Base-by-base conservation (phyloP, 2,888 invertebrate genomes). In the Caprella mutica region DNA sequence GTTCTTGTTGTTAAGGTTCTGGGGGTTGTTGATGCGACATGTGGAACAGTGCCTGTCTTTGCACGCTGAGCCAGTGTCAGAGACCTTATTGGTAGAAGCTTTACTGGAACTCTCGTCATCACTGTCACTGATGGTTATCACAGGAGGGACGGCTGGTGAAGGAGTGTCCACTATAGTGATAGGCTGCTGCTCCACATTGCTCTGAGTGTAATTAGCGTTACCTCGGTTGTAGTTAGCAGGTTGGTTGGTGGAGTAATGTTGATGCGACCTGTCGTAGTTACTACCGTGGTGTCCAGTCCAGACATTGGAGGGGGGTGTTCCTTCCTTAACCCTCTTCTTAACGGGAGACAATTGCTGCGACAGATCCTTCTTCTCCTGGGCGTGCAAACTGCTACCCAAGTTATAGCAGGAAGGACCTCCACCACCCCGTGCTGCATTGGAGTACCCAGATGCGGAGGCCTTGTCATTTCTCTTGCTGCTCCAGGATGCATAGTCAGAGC, bases 121-220 rank as follows among this genome's bases (percentile, higher is more conserved):
- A 68, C 91, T 92, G 72, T 94, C 94, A 19, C 88, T 89, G 69
- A 92, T 91, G 40, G 93, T 94, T 70, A 96, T 94, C 68, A 94
- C 91, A 56, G 92, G 89, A 56, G 92, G 89, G 51, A 88, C 90
- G 43, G 91, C 86, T 3, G 93, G 93, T 29, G 92, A 92, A 1
- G 94, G 94, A 26, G 94, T 91, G 74, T 93, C 93, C 67, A 89
- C 83, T 69, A 94, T 93, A 56, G 93, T 92, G 71, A 94, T 93
- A 17, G 92, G 92, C 70, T 88, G 91, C 68, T 85, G 84, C 44
- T 79, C 74, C 29, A 6, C 42, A 12, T 39, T 8, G 6, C 40
- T 21, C 17, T 9, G 26, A 17, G 29, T 48, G 48, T 23, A 39
- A 21, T 29, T 40, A 42, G 27, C 53, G 23, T 21, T 21, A 19